phyloP scores from a whole-genome alignment of 2,888 invertebrate genomes.

The Leptinotarsa rubiginosa region DNA sequence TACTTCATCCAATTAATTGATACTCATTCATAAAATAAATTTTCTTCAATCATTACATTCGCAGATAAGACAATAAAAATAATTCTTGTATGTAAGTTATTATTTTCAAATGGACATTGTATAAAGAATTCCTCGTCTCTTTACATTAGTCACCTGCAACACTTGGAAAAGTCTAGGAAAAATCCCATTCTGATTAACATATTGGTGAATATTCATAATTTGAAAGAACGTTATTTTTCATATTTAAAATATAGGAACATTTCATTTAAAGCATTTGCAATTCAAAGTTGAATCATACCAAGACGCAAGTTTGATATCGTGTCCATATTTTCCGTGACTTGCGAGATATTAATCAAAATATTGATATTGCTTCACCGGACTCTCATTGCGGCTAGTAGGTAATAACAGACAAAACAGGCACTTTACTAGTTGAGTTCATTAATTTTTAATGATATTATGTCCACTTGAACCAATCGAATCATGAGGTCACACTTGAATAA shows the following conservation, averaged over 20 bases:
- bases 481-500: constrained; percentile 25
- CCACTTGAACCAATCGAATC: constrained; percentile 21
- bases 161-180: neutral
- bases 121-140: no score
- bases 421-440: constrained; percentile 19
- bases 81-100: no score
- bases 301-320: neutral
- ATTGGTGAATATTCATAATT: constrained; percentile 6
- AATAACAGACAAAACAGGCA: constrained; percentile 24
- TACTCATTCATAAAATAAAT: neutral
- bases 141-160: no score
- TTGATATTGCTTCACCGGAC: constrained; percentile 21
- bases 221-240: neutral
- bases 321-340: constrained; percentile 18
- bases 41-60: neutral
- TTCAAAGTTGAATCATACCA: neutral
- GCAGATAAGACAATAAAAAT: neutral
- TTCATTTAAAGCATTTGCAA: neutral
- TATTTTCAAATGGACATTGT: no score
- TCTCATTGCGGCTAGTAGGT: constrained; percentile 8
- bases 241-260: neutral
- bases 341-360: constrained; percentile 23
- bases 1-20: neutral
- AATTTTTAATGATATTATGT: constrained; percentile 28
- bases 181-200: neutral